These are phyloP conservation scores for Xestia sexstrigata DNA, from an alignment of 2,888 invertebrate genomes.

Conservation along the genomic window DNA sequence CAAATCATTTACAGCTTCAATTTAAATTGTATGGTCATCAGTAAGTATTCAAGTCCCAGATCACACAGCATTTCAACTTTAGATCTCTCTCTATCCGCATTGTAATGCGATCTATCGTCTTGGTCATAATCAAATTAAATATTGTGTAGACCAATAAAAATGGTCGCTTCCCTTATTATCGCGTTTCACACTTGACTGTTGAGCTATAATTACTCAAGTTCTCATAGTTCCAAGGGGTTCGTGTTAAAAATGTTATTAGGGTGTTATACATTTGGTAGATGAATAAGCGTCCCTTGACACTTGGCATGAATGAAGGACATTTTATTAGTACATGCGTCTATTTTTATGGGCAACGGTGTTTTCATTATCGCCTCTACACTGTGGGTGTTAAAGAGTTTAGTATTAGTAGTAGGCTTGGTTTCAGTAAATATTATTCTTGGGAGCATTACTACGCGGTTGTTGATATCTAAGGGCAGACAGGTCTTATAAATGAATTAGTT, in stretches of 20 bases:
- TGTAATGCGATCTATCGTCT: slow-evolving; percentile 60
- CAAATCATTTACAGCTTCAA: neutral
- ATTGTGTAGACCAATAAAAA: slow-evolving; percentile 76
- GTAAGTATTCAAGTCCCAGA: neutral
- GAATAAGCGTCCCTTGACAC: slow-evolving; percentile 57
- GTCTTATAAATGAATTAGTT: neutral
- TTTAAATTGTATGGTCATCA: neutral
- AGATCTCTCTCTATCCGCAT: slow-evolving; percentile 33
- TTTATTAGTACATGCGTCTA: slow-evolving; percentile 50
- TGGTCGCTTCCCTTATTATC: slow-evolving; percentile 81
- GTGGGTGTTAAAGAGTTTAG: slow-evolving; percentile 9
- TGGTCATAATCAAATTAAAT: slow-evolving; percentile 82
- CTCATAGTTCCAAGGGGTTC: slow-evolving; percentile 77
- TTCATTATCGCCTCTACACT: slow-evolving; percentile 58
- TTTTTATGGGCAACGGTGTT: slow-evolving; percentile 56
- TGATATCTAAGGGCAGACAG: neutral
- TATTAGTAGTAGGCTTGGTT: neutral
- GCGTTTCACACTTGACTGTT: slow-evolving; percentile 83
- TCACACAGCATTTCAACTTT: slow-evolving; percentile 11
- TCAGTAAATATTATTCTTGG: neutral
- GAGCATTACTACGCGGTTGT: no score
- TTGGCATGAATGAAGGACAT: slow-evolving; percentile 47
- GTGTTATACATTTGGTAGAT: slow-evolving; percentile 63
- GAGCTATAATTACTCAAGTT: slow-evolving; percentile 84
- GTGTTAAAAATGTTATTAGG: slow-evolving; percentile 66